Conservation (phyloP, 2,888 invertebrate genomes). For the Lochmaea capreae region DNA sequence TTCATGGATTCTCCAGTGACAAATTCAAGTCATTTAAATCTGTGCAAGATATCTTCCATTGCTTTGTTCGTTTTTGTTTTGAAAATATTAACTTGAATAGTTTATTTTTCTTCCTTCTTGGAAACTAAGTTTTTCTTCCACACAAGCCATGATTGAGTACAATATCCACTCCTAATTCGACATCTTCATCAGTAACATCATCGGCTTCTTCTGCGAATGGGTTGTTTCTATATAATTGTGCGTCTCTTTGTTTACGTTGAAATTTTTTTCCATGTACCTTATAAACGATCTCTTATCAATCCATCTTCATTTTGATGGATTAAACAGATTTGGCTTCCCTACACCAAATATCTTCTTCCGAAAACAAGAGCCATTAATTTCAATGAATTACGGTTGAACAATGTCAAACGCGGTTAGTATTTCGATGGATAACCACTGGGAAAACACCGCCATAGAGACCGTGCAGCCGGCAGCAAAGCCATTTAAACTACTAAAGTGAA, state of each 20-base stretch:
- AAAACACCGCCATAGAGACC: too few species aligned
- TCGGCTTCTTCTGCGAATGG: conserved; percentile 91
- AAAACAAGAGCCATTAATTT: too few species aligned
- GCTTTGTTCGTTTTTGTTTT: conserved; percentile 94
- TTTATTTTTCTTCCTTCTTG: conserved; percentile 81
- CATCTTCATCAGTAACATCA: conserved; percentile 81
- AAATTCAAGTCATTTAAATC: conserved; percentile 94
- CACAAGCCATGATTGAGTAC: conserved; percentile 92
- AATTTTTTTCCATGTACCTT: conserved; percentile 91
- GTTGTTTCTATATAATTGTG: conserved; percentile 88
- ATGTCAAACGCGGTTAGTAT: too few species aligned
- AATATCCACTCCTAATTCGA: conserved; percentile 90
- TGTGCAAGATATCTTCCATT: conserved; percentile 89
- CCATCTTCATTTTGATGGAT: conserved; percentile 90
- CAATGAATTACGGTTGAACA: too few species aligned
- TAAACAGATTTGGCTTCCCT: conserved; percentile 66
- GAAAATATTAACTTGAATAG: conserved; percentile 88
- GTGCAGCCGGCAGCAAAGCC: too few species aligned
- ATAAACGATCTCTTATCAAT: conserved; percentile 97
- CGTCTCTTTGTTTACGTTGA: conserved; percentile 79
- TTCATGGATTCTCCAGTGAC: conserved; percentile 95
- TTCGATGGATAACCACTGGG: too few species aligned
- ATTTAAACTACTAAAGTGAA: too few species aligned
- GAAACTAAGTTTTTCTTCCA: too few species aligned
- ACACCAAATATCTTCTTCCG: conserved; percentile 63